phyloP scores from a whole-genome alignment of 2,113 vertebrate species.

The Danionella cerebrum region DNA sequence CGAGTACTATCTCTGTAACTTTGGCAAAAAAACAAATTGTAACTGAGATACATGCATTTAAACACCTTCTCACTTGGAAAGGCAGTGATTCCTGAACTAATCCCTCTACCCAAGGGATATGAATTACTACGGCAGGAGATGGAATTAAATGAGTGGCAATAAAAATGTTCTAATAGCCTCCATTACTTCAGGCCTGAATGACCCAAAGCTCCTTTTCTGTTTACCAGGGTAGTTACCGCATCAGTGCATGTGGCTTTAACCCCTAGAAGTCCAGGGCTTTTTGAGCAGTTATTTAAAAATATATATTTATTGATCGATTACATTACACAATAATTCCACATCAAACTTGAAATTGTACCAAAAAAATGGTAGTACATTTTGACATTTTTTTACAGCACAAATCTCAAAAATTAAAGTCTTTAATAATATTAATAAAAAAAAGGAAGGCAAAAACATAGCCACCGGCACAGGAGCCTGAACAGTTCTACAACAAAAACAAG shows the following conservation, averaged over 20 bases:
- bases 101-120: conserved; percentile 52
- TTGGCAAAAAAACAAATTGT: not conserved
- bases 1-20: too few species aligned
- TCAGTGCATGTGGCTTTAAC: not conserved
- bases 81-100: conserved; percentile 49
- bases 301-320: too few species aligned
- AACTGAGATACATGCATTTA: conserved; percentile 39
- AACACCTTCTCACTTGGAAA: conserved; percentile 47
- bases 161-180: conserved; percentile 53
- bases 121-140: conserved; percentile 44
- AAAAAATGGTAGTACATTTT: too few species aligned
- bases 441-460: too few species aligned
- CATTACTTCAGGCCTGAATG: conserved; percentile 43
- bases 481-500: too few species aligned
- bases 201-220: not conserved
- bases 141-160: conserved; percentile 54
- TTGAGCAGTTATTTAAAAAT: too few species aligned
- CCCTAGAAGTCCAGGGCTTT: not conserved
- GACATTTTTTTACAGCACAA: too few species aligned
- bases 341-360: too few species aligned
- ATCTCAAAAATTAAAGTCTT: too few species aligned
- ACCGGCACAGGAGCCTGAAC: too few species aligned
- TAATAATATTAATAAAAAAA: too few species aligned
- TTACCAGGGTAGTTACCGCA: not conserved
- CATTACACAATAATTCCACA: too few species aligned